A percentile compares a stretch with the other conserved stretches of the same genome.
phyloP scores from a whole-genome alignment of 1,140 invertebrate genomes.

The Drosophila prosaltans region DNA sequence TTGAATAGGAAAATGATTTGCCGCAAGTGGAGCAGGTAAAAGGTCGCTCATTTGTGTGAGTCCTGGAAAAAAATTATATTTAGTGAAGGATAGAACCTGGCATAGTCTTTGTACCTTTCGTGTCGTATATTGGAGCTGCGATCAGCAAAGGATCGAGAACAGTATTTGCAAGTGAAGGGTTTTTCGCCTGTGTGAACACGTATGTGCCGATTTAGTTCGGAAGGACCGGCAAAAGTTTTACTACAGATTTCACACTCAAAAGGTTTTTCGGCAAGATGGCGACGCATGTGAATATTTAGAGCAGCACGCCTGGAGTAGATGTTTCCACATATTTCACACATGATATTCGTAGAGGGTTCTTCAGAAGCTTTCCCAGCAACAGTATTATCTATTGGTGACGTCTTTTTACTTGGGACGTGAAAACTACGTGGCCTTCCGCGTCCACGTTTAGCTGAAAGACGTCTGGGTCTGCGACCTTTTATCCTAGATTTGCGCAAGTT shows the following conservation, averaged over 20 bases:
- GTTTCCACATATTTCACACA: conserved; percentile 80
- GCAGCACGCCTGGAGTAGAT: conserved; percentile 74
- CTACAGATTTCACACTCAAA: conserved; percentile 81
- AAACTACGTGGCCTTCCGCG: conserved; percentile 55
- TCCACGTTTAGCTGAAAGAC: conserved; percentile 47
- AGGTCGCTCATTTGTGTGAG: conserved; percentile 90
- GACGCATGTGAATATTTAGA: conserved; percentile 78
- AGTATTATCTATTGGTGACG: not conserved
- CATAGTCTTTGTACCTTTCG: conserved; percentile 81
- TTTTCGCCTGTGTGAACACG: conserved; percentile 78
- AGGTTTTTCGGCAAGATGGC: conserved; percentile 75
- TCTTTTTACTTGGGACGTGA: not conserved
- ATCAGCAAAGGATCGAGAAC: conserved; percentile 88
- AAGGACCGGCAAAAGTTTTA: conserved; percentile 75
- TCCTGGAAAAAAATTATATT: conserved; percentile 42
- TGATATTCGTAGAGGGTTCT: conserved; percentile 66
- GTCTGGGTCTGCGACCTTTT: conserved; percentile 40
- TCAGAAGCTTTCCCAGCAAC: conserved; percentile 36
- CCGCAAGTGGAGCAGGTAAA: conserved; percentile 88
- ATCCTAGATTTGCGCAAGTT: conserved; percentile 38
- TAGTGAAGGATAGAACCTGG: not conserved
- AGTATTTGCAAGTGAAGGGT: conserved; percentile 89
- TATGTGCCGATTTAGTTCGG: conserved; percentile 74
- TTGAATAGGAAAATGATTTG: conserved; percentile 88
- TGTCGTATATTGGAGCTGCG: conserved; percentile 86